phyloP scores from a whole-genome alignment of 2,888 invertebrate species.

The Ctena decussata region DNA sequence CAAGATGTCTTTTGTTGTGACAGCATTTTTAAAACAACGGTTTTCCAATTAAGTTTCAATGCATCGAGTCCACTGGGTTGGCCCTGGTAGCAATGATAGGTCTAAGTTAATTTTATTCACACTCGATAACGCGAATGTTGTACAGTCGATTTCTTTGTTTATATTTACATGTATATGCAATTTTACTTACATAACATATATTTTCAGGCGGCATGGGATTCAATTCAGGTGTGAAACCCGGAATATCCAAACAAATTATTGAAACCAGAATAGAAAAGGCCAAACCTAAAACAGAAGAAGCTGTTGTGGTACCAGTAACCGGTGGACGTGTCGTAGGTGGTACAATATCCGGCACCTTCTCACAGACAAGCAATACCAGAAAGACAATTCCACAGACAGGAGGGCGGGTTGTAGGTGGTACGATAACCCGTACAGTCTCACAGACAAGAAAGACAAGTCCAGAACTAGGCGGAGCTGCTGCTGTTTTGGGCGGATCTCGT shows the following conservation, averaged over 20 bases:
- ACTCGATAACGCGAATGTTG: no score
- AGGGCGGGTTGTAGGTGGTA: conserved; percentile 61
- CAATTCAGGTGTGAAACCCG: conserved; percentile 17
- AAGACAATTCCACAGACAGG: conserved; percentile 39
- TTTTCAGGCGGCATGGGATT: conserved; percentile 41
- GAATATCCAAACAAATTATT: neutral
- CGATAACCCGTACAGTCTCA: conserved; percentile 13
- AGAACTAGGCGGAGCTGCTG: neutral
- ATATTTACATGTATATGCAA: no score
- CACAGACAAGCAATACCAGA: neutral
- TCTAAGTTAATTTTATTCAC: no score
- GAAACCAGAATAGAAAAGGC: neutral
- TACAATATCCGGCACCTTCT: conserved; percentile 14
- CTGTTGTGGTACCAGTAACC: conserved; percentile 10
- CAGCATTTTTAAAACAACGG: no score
- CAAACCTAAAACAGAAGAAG: neutral
- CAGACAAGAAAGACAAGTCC: neutral
- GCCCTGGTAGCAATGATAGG: no score
- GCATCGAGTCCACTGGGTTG: no score
- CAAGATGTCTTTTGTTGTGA: no score
- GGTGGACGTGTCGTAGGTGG: conserved; percentile 64
- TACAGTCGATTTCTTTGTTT: no score
- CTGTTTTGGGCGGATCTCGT: neutral
- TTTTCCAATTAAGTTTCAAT: no score
- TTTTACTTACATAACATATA: no score